Conservation (phyloP, 2,888 invertebrate species). For the Lithophane socia region DNA sequence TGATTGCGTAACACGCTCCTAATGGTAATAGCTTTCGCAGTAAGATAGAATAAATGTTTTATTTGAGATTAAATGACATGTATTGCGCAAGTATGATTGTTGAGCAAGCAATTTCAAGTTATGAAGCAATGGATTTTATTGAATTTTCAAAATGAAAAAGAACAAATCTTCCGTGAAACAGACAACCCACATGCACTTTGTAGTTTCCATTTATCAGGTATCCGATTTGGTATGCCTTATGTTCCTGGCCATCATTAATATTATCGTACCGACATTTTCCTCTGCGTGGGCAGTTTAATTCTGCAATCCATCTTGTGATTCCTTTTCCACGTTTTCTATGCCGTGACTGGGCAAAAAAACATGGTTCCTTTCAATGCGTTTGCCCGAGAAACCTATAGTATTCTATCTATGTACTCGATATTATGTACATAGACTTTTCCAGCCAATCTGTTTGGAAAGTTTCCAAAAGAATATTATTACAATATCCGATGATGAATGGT, state of each 20-base stretch:
- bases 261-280: slow-evolving; percentile 22
- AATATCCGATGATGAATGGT: slow-evolving; percentile 39
- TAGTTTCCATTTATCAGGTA: neutral
- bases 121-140: neutral
- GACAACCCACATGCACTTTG: neutral
- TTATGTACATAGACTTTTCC: neutral
- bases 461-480: slow-evolving; percentile 46
- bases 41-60: neutral
- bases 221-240: slow-evolving; percentile 1
- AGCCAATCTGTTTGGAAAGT: slow-evolving; percentile 35
- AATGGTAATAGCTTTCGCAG: neutral
- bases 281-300: slow-evolving; percentile 8
- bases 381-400: slow-evolving; percentile 1
- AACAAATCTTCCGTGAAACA: neutral
- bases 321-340: slow-evolving; percentile 15
- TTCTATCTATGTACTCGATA: neutral
- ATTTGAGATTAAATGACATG: neutral
- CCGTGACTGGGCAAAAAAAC: slow-evolving; percentile 17
- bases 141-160: too few species aligned
- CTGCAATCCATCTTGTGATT: slow-evolving; percentile 31
- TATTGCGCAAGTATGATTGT: neutral
- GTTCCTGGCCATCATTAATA: slow-evolving; percentile 29
- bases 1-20: neutral
- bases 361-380: slow-evolving; percentile 6
- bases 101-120: neutral